Percentiles rank a stretch among this genome's conserved stretches.
Conservation (phyloP, 2,797 vertebrate genomes). For the Brotogeris chrysoptera region DNA sequence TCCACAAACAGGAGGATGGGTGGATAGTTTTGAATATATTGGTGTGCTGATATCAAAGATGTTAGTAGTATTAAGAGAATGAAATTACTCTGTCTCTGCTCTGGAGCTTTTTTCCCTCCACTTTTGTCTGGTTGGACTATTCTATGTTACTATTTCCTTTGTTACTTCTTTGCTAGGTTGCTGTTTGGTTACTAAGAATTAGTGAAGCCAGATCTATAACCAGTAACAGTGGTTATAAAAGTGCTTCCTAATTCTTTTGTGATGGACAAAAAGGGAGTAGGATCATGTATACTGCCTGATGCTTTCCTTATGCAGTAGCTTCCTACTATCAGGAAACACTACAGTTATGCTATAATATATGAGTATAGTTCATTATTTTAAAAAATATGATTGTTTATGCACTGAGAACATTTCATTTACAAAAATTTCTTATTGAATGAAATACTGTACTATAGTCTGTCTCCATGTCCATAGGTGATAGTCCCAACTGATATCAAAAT, state of each 20-base stretch:
- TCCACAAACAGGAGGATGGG: not conserved
- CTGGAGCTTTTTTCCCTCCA: not conserved
- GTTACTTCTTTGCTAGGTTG: not conserved
- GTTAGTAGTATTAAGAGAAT: not conserved
- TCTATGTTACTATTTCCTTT: not conserved
- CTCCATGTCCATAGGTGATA: conserved; percentile 81
- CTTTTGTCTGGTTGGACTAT: not conserved
- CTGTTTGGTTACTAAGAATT: not conserved
- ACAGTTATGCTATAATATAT: not conserved
- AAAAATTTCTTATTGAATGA: not conserved
- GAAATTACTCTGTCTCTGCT: not conserved
- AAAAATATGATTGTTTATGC: not conserved
- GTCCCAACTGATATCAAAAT: conserved; percentile 92
- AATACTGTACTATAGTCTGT: not conserved
- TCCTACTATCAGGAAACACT: not conserved
- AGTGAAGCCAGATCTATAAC: not conserved
- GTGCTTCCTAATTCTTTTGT: not conserved
- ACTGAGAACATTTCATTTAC: not conserved
- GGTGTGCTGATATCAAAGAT: not conserved
- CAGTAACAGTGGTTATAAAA: not conserved
- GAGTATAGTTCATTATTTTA: not conserved
- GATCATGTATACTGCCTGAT: not conserved
- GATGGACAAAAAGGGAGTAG: not conserved
- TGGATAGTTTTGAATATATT: not conserved
- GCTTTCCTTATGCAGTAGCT: not conserved